Conservation (phyloP, 2,888 invertebrate genomes). For the Meganola albula region DNA sequence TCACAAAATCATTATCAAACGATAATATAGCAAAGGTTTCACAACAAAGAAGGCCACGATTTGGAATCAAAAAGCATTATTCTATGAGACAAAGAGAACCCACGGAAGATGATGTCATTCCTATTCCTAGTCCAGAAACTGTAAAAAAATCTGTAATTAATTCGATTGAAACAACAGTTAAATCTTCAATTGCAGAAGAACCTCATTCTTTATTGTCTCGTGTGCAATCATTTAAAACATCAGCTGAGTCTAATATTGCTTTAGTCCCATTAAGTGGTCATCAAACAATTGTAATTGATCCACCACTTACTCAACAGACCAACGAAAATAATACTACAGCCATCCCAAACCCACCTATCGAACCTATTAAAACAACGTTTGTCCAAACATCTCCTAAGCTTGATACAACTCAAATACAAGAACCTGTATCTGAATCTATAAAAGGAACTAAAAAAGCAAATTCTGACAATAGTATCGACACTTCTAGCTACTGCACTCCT, state of each 20-base stretch:
- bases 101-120: constrained; percentile 49
- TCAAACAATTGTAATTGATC: constrained; percentile 73
- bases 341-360: constrained; percentile 12
- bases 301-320: constrained; percentile 49
- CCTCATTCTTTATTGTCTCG: constrained; percentile 57
- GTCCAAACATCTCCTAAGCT: constrained; percentile 18
- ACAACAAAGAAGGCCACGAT: constrained; percentile 43
- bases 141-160: constrained; percentile 44
- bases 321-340: constrained; percentile 25
- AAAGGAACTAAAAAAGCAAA: constrained; percentile 29
- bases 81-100: constrained; percentile 71
- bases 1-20: constrained; percentile 59
- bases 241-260: constrained; percentile 66
- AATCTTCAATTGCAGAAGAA: too few species aligned
- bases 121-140: constrained; percentile 60
- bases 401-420: constrained; percentile 16
- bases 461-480: constrained; percentile 39
- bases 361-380: constrained; percentile 15
- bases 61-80: constrained; percentile 66
- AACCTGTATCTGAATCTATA: constrained; percentile 25
- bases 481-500: constrained; percentile 49
- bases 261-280: constrained; percentile 72
- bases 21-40: constrained; percentile 51
- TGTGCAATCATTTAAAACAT: constrained; percentile 69
- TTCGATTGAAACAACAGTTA: constrained; percentile 37